These are phyloP conservation scores for Echinometra lucunter DNA, from an alignment of 53 echinoderm and acorn worm genomes.

Conservation along the genomic window DNA sequence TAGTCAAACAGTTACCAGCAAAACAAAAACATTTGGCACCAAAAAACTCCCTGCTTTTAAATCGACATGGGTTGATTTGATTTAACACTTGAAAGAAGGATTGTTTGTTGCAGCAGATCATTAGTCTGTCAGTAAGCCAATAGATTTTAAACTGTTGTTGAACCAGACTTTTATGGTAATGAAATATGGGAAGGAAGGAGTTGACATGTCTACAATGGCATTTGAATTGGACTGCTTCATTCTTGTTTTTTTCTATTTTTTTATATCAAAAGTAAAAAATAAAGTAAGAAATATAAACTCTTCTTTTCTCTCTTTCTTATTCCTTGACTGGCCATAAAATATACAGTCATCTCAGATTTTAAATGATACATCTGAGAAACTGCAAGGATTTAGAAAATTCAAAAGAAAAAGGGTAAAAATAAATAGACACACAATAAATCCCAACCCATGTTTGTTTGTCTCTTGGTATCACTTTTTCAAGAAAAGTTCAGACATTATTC, in stretches of 20 bases:
- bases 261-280: constrained; percentile 73
- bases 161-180: neutral
- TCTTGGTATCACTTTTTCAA: neutral
- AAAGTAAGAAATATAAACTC: constrained; percentile 72
- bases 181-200: neutral
- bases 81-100: neutral
- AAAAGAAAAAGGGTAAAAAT: constrained; percentile 19
- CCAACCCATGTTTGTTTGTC: neutral
- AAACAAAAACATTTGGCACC: constrained; percentile 69
- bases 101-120: neutral
- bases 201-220: neutral
- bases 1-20: constrained; percentile 51
- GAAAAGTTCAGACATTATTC: neutral
- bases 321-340: constrained; percentile 64
- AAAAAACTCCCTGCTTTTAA: constrained; percentile 1
- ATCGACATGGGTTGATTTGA: neutral
- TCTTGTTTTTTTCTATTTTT: constrained; percentile 41
- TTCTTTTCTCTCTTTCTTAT: constrained; percentile 49
- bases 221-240: neutral
- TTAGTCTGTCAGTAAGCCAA: neutral
- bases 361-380: constrained; percentile 27
- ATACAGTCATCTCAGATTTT: constrained; percentile 61
- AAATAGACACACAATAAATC: constrained; percentile 48
- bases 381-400: neutral
- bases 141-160: no score